Conservation (phyloP, 1,140 invertebrate species). For the Drosophila leontia region DNA sequence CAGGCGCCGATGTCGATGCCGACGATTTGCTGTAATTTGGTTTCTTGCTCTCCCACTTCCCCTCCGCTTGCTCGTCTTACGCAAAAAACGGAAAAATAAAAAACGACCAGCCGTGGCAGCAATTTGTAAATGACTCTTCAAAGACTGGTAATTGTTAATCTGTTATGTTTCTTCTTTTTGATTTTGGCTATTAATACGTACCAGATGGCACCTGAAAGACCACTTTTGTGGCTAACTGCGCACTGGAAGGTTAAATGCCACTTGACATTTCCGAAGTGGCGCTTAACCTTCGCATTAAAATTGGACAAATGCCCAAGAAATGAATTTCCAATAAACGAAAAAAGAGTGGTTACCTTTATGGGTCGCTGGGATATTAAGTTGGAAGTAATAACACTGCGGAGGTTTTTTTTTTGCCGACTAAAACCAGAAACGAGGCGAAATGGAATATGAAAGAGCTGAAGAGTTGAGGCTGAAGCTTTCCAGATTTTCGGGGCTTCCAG, state of each 20-base stretch:
- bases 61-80: slow-evolving; percentile 47
- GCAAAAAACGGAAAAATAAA: slow-evolving; percentile 58
- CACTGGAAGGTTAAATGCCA: slow-evolving; percentile 79
- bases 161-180: slow-evolving; percentile 29
- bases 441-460: slow-evolving; percentile 37
- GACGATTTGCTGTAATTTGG: slow-evolving; percentile 32
- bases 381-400: slow-evolving; percentile 8
- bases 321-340: slow-evolving; percentile 65
- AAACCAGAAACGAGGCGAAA: slow-evolving; percentile 71
- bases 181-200: slow-evolving; percentile 71
- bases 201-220: slow-evolving; percentile 73
- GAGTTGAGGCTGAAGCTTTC: slow-evolving; percentile 30
- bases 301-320: slow-evolving; percentile 69
- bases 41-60: slow-evolving; percentile 26
- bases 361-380: slow-evolving; percentile 51
- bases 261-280: slow-evolving; percentile 74
- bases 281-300: slow-evolving; percentile 71
- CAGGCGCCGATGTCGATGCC: slow-evolving; percentile 11
- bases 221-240: slow-evolving; percentile 48
- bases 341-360: slow-evolving; percentile 47
- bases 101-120: slow-evolving; percentile 48
- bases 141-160: slow-evolving; percentile 66
- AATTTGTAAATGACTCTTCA: slow-evolving; percentile 68
- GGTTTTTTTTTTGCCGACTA: slow-evolving; percentile 22
- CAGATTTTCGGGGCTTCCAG: slow-evolving; percentile 74